Base-by-base conservation (phyloP, 1,140 invertebrate species). In the Bathynomus jamesi region DNA sequence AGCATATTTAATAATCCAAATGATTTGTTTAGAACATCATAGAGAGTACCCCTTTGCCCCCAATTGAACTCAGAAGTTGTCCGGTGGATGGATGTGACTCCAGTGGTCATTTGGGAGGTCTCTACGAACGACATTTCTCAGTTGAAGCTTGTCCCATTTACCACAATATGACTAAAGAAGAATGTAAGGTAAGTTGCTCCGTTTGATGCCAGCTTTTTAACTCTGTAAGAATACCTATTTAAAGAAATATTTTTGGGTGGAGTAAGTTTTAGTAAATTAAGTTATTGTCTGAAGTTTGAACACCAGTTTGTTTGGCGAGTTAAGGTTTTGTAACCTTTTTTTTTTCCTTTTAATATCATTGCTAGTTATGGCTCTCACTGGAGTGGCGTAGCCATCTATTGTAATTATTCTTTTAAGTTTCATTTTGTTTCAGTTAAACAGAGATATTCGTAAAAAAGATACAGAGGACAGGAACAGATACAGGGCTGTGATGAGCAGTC, bases 61-160 rank as follows among this genome's bases (percentile, higher is more conserved):
- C 77, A n/a, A 78, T 79, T 30, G 78, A 79, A 75, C 90, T 93
- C 77, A 83, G 88, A 28, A 86, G 89, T 73, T 98, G 95, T 83
- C 92, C 92, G 0, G 84, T 97, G 13, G 88, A 93, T 70, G 89
- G 89, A 4, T 98, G 95, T 82, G 91, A 96, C 81, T 96, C 94
- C 25, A 82, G 83, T 28, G 95, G 95, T 70, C 94, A 97, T 84
- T 84, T 97, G 8, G 89, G 89, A 81, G 90, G 90, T n/a, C 79
- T 79, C n/a, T 82, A 89, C 75, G 87, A 91, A 10, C 87, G 86
- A 27, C 94, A 97, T 83, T 93, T 94, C 80, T 92, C 92, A 2
- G 84, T 92, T 61, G 90, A 93, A 80, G 90, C 92, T 11, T 97
- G 95, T 81, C 94, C 94, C 5, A 79, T 90, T 4, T 97, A 92